Evolutionary conservation across 2,113 vertebrate genomes (phyloP).

Genomic region (Talpa occidentalis): DNA sequence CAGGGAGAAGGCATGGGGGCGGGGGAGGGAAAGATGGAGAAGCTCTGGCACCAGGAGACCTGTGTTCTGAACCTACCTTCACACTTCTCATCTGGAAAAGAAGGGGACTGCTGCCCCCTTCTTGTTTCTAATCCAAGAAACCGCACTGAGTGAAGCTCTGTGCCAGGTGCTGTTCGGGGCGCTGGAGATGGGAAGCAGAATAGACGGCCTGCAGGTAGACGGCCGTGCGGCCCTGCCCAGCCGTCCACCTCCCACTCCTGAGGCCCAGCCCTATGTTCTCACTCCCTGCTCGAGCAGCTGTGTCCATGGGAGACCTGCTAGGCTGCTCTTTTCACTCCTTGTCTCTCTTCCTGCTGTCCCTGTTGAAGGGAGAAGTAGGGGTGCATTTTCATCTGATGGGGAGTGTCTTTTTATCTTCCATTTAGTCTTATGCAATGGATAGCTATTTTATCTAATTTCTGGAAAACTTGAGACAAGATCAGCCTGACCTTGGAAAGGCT

Average conservation of each 20-base stretch:
- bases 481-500: background rate
- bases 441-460: slow-evolving; percentile 6
- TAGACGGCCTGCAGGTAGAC: background rate
- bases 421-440: slow-evolving; percentile 3
- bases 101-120: background rate
- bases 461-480: background rate
- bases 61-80: background rate
- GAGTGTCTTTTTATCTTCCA: background rate
- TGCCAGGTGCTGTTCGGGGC: background rate
- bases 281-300: background rate
- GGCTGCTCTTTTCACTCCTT: background rate
- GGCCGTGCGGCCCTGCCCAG: background rate
- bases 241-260: background rate
- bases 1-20: background rate
- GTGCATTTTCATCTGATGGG: background rate
- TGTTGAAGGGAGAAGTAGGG: background rate
- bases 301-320: background rate
- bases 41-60: background rate
- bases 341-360: background rate
- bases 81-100: background rate
- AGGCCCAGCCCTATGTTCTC: background rate
- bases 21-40: background rate
- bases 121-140: background rate
- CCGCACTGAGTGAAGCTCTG: background rate
- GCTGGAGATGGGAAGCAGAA: background rate